A percentile compares a stretch with the other conserved stretches of the same genome.
Evolutionary conservation across 2,113 vertebrate species (phyloP).

Genomic region (Gopherus evgoodei): DNA sequence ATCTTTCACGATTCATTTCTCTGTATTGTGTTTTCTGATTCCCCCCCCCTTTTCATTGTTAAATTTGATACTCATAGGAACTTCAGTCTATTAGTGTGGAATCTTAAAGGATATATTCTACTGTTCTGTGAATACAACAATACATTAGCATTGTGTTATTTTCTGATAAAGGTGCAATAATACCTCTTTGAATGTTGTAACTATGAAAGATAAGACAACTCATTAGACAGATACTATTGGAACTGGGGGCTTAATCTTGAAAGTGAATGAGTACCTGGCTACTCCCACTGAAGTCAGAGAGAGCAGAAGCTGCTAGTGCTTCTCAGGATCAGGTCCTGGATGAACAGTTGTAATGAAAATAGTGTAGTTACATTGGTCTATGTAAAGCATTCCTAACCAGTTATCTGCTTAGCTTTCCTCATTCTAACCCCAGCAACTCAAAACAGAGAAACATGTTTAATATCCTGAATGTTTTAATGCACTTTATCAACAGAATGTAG

Average conservation of each 20-base stretch:
- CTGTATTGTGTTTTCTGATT: neutral
- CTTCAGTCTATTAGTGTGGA: neutral
- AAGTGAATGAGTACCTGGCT: too few species aligned
- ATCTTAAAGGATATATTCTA: neutral
- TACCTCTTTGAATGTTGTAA: neutral
- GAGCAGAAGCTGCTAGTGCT: too few species aligned
- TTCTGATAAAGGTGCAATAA: neutral
- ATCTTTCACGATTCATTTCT: neutral
- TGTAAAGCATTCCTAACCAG: too few species aligned
- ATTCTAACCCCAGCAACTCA: neutral
- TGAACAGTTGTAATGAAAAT: too few species aligned
- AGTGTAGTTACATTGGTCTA: too few species aligned
- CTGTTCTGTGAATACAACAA: neutral
- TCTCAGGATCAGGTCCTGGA: too few species aligned
- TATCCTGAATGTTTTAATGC: neutral
- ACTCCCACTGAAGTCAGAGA: too few species aligned
- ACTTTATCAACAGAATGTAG: neutral
- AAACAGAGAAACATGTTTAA: neutral
- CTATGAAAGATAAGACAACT: neutral
- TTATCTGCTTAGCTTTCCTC: neutral
- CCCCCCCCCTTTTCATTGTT: neutral
- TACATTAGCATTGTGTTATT: neutral
- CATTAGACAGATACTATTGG: neutral
- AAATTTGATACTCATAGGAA: neutral
- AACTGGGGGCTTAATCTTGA: neutral